Percentiles rank a stretch among this genome's conserved stretches.
Evolutionary conservation across 30 jellyfish, hydroid and myxozoan genomes (phyloP).

Genomic region (Aurelia aurita): DNA sequence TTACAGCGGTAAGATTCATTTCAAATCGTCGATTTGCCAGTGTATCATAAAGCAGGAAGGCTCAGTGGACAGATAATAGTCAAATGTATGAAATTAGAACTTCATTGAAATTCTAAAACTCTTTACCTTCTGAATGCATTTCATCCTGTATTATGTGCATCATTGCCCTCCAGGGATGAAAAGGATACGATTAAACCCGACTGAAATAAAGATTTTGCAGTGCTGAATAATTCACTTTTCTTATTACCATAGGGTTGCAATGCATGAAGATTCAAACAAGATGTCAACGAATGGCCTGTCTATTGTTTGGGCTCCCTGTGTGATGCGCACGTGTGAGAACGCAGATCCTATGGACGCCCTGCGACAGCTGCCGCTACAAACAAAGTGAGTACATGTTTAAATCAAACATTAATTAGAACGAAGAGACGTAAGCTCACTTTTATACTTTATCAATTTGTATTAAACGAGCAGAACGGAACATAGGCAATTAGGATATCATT

Average conservation of each 20-base stretch:
- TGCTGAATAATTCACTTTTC: background rate
- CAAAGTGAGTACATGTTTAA: conserved; percentile 37
- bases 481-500: too few species aligned
- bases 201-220: background rate
- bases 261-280: conserved; percentile 82
- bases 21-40: background rate
- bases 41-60: background rate
- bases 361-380: conserved; percentile 87
- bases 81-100: too few species aligned
- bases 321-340: conserved; percentile 80
- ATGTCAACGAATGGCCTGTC: conserved; percentile 96
- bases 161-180: too few species aligned
- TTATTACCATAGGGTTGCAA: conserved; percentile 73
- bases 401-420: background rate
- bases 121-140: too few species aligned
- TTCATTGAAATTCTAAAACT: too few species aligned
- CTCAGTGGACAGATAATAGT: background rate
- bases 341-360: conserved; percentile 89
- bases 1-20: too few species aligned
- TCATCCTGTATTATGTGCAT: too few species aligned
- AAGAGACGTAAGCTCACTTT: background rate
- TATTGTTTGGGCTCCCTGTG: conserved; percentile 97
- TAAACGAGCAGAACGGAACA: background rate
- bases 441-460: background rate
- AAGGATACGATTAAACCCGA: background rate